Base-by-base conservation (phyloP, 2,797 vertebrate genomes). In the Peromyscus melanophrys region DNA sequence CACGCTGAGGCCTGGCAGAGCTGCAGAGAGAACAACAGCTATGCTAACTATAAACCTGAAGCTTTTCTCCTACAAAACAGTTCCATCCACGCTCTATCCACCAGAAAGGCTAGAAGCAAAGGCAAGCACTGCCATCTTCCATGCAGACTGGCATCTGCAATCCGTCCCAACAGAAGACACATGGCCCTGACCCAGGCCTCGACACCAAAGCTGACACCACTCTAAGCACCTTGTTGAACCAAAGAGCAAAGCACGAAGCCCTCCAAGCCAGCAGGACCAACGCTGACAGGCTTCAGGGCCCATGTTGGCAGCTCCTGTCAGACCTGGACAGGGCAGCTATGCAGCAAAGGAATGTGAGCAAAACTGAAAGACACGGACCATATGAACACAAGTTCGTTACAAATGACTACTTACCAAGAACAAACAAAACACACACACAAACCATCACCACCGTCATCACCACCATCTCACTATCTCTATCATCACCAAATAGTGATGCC, bases 241-340 rank as follows among this genome's bases (percentile, higher is more conserved):
- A 75, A 43, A 94, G 88, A 89, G 67, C 67, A 94, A 90, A 89
- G 61, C 67, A 83, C 37, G 71, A 77, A 76, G 65, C 6, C 16
- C 57, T 40, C 10, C 81, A 81, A 71, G 43, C 12, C 40, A 55
- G 84, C 0, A 16, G 75, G 29, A 29, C 49, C 23, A 6, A 8
- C 10, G 27, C 63, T 85, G 61, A 91, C 57, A 65, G 49, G 49
- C 57, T 80, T 57, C 52, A 37, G 34, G 52, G 76, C 46, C 49
- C 21, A 78, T 19, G 31, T 19, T 78, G 77, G 52, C 49, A n/a
- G 10, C 52, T 65, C 57, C 85, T 52, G 37, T 1, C 92, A 93
- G 57, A 61, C 76, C 92, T 73, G 40, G 43, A 86, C 4, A n/a
- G 49, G 76, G 55, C 65, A 76, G 61, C 34, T 63, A 75, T 27